These are phyloP conservation scores for Pyrochroa serraticornis DNA, from an alignment of 2,888 invertebrate genomes.

Conservation along the genomic window DNA sequence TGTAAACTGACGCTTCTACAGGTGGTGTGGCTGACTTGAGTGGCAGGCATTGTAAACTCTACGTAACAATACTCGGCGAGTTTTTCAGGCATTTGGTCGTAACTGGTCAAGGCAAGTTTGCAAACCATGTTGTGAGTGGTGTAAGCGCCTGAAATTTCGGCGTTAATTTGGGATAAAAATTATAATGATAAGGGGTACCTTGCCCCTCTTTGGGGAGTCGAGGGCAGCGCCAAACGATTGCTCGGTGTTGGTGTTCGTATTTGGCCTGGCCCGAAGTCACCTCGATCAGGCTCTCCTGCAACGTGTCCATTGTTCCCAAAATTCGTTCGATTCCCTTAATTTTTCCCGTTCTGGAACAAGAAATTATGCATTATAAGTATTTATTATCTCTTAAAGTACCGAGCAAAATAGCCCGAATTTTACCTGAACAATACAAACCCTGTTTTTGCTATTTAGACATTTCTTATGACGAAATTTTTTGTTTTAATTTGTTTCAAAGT, in stretches of 20 bases:
- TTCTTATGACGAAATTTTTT: no score
- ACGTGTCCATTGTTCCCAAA: slow-evolving; percentile 87
- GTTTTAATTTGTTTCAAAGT: no score
- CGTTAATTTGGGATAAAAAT: not conserved
- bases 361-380: not conserved
- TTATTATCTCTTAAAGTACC: not conserved
- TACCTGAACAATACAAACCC: no score
- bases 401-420: no score
- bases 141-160: slow-evolving; percentile 80
- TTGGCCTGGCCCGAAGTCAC: slow-evolving; percentile 97
- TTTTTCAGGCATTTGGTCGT: slow-evolving; percentile 95
- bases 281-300: slow-evolving; percentile 92
- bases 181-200: slow-evolving; percentile 73
- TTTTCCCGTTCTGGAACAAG: slow-evolving; percentile 73
- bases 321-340: slow-evolving; percentile 92
- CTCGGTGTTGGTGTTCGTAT: slow-evolving; percentile 97
- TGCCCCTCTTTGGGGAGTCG: slow-evolving; percentile 98
- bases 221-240: slow-evolving; percentile 98
- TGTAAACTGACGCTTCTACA: slow-evolving; percentile 92
- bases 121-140: slow-evolving; percentile 96
- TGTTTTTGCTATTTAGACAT: no score
- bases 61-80: slow-evolving; percentile 88
- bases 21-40: slow-evolving; percentile 93
- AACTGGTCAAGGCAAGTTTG: slow-evolving; percentile 93
- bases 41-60: slow-evolving; percentile 98